Evolutionary conservation across 64 coral and sea anemone genomes (phyloP).

Genomic region (Actinia tenebrosa): DNA sequence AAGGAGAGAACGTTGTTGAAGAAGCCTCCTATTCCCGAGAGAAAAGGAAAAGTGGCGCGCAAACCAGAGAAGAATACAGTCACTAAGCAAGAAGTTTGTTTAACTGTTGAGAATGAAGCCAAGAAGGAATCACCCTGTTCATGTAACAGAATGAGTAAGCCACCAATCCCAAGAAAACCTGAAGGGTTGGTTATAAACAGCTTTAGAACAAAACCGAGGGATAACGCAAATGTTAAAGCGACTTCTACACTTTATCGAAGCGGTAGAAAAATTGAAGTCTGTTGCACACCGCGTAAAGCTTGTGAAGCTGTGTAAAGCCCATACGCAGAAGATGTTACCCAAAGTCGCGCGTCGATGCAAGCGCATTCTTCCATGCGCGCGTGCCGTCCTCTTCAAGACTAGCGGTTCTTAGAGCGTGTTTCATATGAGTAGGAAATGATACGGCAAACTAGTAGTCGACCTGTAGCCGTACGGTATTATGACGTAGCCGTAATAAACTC

Average conservation of each 20-base stretch:
- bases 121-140: background rate
- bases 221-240: background rate
- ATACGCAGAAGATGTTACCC: too few relatives aligned
- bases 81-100: background rate
- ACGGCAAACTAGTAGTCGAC: too few relatives aligned
- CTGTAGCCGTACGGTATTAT: too few relatives aligned
- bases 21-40: background rate
- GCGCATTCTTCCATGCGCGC: too few relatives aligned
- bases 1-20: background rate
- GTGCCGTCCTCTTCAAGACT: too few relatives aligned
- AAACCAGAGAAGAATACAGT: background rate
- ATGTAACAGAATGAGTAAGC: background rate
- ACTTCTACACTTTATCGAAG: background rate
- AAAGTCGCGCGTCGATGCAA: too few relatives aligned
- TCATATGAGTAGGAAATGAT: too few relatives aligned
- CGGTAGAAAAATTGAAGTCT: background rate
- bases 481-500: too few relatives aligned
- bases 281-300: background rate
- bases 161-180: background rate
- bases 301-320: background rate
- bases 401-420: too few relatives aligned
- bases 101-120: background rate
- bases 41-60: background rate
- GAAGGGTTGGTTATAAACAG: background rate
- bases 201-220: background rate